These are phyloP conservation scores for Melanerpes aurifrons DNA, from an alignment of 2,113 vertebrate species.

Conservation along the genomic window DNA sequence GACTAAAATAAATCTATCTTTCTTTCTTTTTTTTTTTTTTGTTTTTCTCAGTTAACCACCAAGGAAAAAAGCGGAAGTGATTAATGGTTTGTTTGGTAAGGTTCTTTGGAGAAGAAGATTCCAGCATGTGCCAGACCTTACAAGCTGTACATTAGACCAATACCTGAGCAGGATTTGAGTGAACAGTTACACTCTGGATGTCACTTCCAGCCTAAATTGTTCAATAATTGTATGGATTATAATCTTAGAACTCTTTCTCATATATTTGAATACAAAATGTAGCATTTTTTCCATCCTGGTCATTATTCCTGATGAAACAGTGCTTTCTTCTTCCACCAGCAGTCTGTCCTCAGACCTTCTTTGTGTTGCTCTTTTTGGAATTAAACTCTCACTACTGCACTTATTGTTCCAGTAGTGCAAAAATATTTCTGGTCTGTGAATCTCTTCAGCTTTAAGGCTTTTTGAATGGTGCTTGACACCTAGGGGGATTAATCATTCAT, in stretches of 20 bases:
- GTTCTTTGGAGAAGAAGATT: background rate
- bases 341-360: background rate
- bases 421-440: background rate
- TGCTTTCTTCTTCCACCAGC: background rate
- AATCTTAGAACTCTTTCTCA: background rate
- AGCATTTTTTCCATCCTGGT: background rate
- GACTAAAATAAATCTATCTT: background rate
- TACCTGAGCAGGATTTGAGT: background rate
- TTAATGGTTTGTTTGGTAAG: background rate
- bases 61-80: background rate
- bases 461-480: background rate
- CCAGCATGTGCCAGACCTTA: background rate
- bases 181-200: background rate
- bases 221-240: background rate
- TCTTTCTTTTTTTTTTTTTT: background rate
- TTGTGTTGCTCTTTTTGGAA: background rate
- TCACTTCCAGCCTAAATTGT: background rate
- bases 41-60: background rate
- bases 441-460: background rate
- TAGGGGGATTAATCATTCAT: conserved; percentile 3
- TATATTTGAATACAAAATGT: background rate
- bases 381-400: background rate
- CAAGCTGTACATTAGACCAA: background rate
- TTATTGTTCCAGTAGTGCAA: background rate
- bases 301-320: background rate